phyloP scores from a whole-genome alignment of 2,888 invertebrate genomes.

The Subacronicta megacephala region DNA sequence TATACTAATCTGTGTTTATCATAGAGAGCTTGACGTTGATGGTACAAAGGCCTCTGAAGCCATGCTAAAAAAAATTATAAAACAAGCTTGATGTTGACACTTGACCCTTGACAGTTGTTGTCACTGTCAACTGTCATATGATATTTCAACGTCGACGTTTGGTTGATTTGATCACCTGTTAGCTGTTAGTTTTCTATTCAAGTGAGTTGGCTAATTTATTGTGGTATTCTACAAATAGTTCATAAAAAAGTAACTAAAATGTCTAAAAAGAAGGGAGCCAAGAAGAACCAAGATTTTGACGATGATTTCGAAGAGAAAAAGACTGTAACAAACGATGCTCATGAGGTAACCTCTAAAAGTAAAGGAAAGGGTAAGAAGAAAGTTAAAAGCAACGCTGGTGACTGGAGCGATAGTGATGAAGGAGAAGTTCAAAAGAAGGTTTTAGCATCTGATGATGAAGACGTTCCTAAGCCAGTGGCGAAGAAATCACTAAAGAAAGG shows the following conservation, averaged over 20 bases:
- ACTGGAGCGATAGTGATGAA: slow-evolving; percentile 83
- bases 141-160: no score
- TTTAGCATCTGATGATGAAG: slow-evolving; percentile 81
- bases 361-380: slow-evolving; percentile 87
- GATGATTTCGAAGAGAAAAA: slow-evolving; percentile 86
- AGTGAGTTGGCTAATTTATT: slow-evolving; percentile 41
- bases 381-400: slow-evolving; percentile 82
- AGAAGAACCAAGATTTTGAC: slow-evolving; percentile 89
- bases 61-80: no score
- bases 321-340: slow-evolving; percentile 66
- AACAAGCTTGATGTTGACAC: no score
- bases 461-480: slow-evolving; percentile 73
- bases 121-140: background rate
- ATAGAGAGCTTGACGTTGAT: no score
- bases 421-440: slow-evolving; percentile 70
- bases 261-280: slow-evolving; percentile 90
- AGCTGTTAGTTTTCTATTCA: slow-evolving; percentile 1
- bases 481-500: slow-evolving; percentile 90
- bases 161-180: background rate
- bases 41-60: no score
- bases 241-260: slow-evolving; percentile 66
- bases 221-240: slow-evolving; percentile 1
- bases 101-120: background rate
- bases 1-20: no score
- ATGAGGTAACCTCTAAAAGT: slow-evolving; percentile 87